A percentile compares a stretch with the other conserved stretches of the same genome.
These are phyloP conservation scores for Exocentrus adspersus DNA, from an alignment of 2,888 invertebrate genomes.

Conservation along the genomic window DNA sequence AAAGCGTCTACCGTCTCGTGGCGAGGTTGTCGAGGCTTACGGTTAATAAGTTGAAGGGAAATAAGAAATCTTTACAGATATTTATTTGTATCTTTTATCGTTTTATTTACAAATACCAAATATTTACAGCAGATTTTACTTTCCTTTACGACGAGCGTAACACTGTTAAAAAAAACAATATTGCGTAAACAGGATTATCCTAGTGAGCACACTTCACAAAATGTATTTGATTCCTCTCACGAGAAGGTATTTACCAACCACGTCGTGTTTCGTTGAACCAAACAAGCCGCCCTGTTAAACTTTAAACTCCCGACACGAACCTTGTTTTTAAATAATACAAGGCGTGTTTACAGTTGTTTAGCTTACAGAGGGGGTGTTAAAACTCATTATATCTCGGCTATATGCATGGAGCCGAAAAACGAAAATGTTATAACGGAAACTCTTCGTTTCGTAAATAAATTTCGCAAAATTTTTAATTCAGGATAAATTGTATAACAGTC, in stretches of 20 bases:
- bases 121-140: too few species aligned
- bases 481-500: too few species aligned
- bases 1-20: too few species aligned
- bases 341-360: constrained; percentile 24
- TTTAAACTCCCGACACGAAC: constrained; percentile 26
- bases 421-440: too few species aligned
- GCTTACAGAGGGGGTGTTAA: constrained; percentile 25
- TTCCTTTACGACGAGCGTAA: too few species aligned
- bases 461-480: too few species aligned
- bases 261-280: constrained; percentile 13
- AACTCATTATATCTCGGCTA: constrained; percentile 16
- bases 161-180: not conserved
- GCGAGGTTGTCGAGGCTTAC: too few species aligned
- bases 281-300: constrained; percentile 25
- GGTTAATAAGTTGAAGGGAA: too few species aligned
- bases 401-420: not conserved
- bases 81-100: too few species aligned
- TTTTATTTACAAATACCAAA: too few species aligned
- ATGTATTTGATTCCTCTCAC: constrained; percentile 29
- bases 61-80: too few species aligned
- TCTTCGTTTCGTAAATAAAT: too few species aligned
- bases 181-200: constrained; percentile 8
- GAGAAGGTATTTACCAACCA: constrained; percentile 28
- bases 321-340: constrained; percentile 29
- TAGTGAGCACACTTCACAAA: constrained; percentile 22